Conservation (phyloP, 2,797 vertebrate species). For the Ptychobarbus kaznakovi region DNA sequence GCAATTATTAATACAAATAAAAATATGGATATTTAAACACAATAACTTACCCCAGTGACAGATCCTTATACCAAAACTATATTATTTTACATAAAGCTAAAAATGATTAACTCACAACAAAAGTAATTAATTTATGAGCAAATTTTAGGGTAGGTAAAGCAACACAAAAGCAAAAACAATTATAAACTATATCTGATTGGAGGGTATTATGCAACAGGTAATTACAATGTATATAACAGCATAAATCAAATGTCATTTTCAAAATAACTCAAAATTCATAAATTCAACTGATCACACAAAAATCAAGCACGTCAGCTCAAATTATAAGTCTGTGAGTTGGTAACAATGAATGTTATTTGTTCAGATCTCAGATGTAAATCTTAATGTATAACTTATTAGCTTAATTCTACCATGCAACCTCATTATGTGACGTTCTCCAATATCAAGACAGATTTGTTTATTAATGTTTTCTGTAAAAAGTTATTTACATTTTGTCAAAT, state of each 20-base stretch:
- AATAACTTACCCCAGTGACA: not conserved
- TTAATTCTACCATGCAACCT: not conserved
- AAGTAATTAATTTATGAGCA: not conserved
- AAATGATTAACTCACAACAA: not conserved
- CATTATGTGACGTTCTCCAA: not conserved
- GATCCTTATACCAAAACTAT: no score
- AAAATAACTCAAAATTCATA: not conserved
- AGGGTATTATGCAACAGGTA: not conserved
- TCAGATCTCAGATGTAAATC: slow-evolving; percentile 14
- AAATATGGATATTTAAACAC: not conserved
- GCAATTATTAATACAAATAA: no score
- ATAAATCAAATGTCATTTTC: not conserved
- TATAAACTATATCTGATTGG: not conserved
- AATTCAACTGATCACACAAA: not conserved
- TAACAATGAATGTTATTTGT: not conserved
- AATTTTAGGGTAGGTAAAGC: not conserved
- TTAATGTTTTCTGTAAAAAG: not conserved
- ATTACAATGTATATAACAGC: not conserved
- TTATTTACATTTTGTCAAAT: not conserved
- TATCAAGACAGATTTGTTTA: not conserved
- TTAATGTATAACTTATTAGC: not conserved
- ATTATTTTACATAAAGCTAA: not conserved
- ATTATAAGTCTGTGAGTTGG: not conserved
- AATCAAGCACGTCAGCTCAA: not conserved
- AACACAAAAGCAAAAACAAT: not conserved